These are phyloP conservation scores for Stomorhina lunata DNA, from an alignment of 2,888 invertebrate species.

Conservation along the genomic window DNA sequence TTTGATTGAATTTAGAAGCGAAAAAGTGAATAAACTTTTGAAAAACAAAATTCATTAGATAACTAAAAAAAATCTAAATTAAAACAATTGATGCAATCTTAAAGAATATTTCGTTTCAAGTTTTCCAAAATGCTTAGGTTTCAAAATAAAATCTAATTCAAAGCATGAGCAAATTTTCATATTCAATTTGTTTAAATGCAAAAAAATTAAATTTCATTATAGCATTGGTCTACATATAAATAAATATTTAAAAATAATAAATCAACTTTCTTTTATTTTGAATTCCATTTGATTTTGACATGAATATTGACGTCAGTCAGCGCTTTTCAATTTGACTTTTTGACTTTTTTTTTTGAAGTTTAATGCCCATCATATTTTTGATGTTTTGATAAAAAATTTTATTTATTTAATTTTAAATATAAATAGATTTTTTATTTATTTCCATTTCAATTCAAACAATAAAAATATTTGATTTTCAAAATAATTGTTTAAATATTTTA, in stretches of 20 bases:
- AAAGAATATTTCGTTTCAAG: background rate
- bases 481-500: background rate
- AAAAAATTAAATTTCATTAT: too few relatives aligned
- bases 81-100: slow-evolving; percentile 6
- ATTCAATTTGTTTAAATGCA: too few relatives aligned
- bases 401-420: background rate
- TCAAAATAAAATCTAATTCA: too few relatives aligned
- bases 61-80: background rate
- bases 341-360: background rate
- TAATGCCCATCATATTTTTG: background rate
- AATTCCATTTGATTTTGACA: background rate
- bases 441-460: too few relatives aligned
- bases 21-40: slow-evolving; percentile 53
- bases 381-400: background rate
- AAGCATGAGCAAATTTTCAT: too few relatives aligned
- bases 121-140: background rate
- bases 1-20: slow-evolving; percentile 24
- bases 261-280: background rate
- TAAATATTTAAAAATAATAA: too few relatives aligned
- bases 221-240: too few relatives aligned
- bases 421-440: background rate
- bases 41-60: background rate
- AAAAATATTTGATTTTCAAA: background rate
- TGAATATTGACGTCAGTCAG: slow-evolving; percentile 18
- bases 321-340: background rate